These are phyloP conservation scores for Alligator mississippiensis DNA, from an alignment of 2,113 vertebrate genomes.

Conservation along the genomic window DNA sequence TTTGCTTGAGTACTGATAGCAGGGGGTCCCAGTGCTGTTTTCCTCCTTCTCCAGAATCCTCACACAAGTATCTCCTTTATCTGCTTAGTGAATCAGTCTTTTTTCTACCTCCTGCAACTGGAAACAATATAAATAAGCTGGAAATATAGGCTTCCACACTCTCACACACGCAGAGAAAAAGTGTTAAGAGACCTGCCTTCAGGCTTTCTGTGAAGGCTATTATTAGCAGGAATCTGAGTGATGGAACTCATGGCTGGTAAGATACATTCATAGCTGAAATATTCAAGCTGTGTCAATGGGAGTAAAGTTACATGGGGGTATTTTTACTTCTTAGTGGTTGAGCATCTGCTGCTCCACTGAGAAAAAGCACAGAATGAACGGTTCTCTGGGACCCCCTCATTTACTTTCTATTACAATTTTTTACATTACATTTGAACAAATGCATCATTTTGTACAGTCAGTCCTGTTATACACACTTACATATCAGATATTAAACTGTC, in stretches of 20 bases:
- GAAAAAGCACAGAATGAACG: neutral
- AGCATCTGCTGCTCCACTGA: conserved; percentile 1
- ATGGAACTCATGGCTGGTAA: conserved; percentile 45
- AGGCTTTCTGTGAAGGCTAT: neutral
- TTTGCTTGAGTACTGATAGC: neutral
- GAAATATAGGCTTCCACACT: neutral
- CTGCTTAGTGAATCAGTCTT: neutral
- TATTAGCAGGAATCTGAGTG: conserved; percentile 52
- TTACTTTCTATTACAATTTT: neutral
- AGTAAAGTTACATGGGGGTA: conserved; percentile 27
- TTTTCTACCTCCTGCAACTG: neutral
- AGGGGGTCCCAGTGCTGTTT: neutral
- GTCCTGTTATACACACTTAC: neutral
- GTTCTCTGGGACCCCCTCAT: neutral
- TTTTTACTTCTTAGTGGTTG: neutral
- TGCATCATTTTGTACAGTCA: neutral
- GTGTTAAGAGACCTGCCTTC: neutral
- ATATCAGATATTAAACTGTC: neutral
- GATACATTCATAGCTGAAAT: conserved; percentile 41
- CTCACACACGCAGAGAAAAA: neutral
- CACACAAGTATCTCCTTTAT: neutral
- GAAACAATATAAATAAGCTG: neutral
- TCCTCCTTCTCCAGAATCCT: neutral
- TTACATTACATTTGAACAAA: neutral
- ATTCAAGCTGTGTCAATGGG: conserved; percentile 4